phyloP scores from a whole-genome alignment of 2,113 vertebrate species.

The Buteo buteo region DNA sequence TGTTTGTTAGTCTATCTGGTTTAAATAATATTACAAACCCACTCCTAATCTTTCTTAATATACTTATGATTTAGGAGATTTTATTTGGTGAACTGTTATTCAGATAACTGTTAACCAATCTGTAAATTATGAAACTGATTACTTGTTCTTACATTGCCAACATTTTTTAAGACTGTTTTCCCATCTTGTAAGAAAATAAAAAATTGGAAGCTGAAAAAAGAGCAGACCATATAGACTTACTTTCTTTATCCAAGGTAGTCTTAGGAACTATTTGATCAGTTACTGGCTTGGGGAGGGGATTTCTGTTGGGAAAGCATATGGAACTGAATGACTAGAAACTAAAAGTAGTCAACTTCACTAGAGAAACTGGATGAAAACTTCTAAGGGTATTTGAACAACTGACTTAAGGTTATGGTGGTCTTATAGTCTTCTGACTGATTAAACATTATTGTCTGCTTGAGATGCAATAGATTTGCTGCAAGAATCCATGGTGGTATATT shows the following conservation, averaged over 20 bases:
- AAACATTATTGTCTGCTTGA: neutral
- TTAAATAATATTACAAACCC: neutral
- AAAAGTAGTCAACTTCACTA: neutral
- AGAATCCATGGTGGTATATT: neutral
- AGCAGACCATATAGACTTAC: fast-evolving
- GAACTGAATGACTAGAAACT: neutral
- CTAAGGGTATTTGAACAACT: neutral
- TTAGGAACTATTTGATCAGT: neutral
- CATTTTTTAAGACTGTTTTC: neutral
- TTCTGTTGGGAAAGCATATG: neutral
- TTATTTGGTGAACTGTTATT: neutral
- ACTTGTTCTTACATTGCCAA: neutral
- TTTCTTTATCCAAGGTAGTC: neutral
- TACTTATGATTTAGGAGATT: neutral
- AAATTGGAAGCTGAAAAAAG: neutral
- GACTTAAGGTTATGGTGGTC: too few species aligned
- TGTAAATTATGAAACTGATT: neutral
- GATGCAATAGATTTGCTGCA: neutral
- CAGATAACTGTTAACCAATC: neutral
- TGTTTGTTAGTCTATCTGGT: neutral
- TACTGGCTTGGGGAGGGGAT: neutral
- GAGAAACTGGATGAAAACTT: neutral
- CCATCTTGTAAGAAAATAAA: neutral
- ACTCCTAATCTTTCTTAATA: neutral
- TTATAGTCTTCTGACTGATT: neutral